These are phyloP conservation scores for Zhengitettix transpicula DNA, from an alignment of 2,888 invertebrate genomes.

Conservation along the genomic window DNA sequence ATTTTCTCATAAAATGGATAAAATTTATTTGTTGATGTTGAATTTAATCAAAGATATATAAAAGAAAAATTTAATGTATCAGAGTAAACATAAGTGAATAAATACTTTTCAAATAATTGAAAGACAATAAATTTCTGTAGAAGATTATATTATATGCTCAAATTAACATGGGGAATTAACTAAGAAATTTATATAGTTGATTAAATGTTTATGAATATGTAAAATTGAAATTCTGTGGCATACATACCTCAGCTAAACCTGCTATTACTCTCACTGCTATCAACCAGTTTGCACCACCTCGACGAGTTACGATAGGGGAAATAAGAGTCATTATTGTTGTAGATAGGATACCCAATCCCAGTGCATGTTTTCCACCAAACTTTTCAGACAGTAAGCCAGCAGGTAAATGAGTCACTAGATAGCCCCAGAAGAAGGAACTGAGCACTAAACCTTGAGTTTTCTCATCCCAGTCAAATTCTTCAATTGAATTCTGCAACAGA, in stretches of 20 bases:
- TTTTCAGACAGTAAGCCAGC: constrained; percentile 62
- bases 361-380: constrained; percentile 72
- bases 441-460: constrained; percentile 58
- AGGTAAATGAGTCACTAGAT: constrained; percentile 65
- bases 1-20: no score
- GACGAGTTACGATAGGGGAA: constrained; percentile 49
- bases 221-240: no score
- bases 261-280: constrained; percentile 57
- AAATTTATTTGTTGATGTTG: no score
- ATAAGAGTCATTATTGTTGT: constrained; percentile 68
- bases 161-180: no score
- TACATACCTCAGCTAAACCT: constrained; percentile 60
- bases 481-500: background rate
- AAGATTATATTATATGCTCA: no score
- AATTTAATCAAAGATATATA: no score
- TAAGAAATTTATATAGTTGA: no score
- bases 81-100: no score
- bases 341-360: constrained; percentile 64
- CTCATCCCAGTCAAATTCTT: constrained; percentile 47
- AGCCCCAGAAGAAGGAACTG: constrained; percentile 74
- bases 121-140: no score
- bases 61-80: no score
- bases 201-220: no score
- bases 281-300: constrained; percentile 48
- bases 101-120: no score